phyloP scores from a whole-genome alignment of 2,113 vertebrate species.

The Chrysemys picta region DNA sequence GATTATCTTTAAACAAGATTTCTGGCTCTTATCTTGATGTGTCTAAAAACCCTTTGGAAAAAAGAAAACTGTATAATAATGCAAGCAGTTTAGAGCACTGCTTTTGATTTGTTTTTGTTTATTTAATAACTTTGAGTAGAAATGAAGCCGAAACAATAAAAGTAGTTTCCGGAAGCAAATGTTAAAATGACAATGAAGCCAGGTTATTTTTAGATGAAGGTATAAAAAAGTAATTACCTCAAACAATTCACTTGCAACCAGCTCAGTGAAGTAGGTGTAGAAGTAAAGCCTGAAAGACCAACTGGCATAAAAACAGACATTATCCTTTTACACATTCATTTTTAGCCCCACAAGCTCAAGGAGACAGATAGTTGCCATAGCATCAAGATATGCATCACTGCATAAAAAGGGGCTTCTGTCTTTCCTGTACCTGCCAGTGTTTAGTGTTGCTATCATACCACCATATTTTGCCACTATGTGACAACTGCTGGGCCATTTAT shows the following conservation, averaged over 20 bases:
- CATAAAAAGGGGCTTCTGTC: not conserved
- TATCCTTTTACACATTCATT: not conserved
- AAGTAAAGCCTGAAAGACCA: not conserved
- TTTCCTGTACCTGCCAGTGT: not conserved
- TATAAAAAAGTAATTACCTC: not conserved
- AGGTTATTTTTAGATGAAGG: not conserved
- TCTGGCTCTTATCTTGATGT: not conserved
- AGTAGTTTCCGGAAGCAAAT: not conserved
- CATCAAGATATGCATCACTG: not conserved
- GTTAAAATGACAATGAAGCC: not conserved
- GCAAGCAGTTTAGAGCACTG: not conserved
- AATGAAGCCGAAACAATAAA: not conserved
- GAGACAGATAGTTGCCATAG: not conserved
- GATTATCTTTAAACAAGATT: not conserved
- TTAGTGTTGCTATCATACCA: not conserved
- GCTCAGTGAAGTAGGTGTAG: not conserved
- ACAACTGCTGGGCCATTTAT: not conserved
- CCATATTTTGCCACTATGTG: constrained; percentile 1
- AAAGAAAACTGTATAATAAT: not conserved
- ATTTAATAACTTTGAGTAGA: constrained; percentile 1
- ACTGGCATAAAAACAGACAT: not conserved
- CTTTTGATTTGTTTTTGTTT: not conserved
- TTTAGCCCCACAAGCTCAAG: not conserved
- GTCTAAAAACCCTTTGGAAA: not conserved
- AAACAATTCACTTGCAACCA: not conserved